Evolutionary conservation across 2,888 invertebrate species (phyloP), one percentile per base, ranked within the genome.

Genomic region (Monoplex corrugatus): DNA sequence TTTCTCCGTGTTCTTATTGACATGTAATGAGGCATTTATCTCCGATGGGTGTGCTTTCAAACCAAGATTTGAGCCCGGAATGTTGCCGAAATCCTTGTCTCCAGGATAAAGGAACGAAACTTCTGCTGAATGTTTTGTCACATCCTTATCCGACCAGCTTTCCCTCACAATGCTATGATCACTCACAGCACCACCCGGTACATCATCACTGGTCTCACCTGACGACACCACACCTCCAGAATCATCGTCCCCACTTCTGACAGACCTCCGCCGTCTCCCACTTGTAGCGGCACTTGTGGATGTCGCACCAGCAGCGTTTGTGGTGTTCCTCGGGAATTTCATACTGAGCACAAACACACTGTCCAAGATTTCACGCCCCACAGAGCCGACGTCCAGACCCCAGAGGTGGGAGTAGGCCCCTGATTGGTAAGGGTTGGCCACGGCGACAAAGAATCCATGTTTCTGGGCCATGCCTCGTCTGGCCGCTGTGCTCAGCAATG

Each of bases 381-480:
- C 32, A 38, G 8, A 28, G 1, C 32, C 44, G 0, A 0, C 28
- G n/a, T 83, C 44, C 28, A 44, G 28, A 16, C 32, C n/a, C 43
- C 50, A 40, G 35, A 83, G n/a, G 78, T 80, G 40, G 78, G 10
- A 19, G 78, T 80, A 35, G 2, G n/a, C 38, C n/a, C 43, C 32
- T 38, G 28, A 19, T 78, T 91, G 78, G 38, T 91, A 90, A 0
- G 91, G 91, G 38, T 43, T 89, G 85, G 82, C 75, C 3, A 72
- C 32, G 78, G 90, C 44, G 23, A 90, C 35, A 50, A 91, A 90
- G 86, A 88, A 90, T 2, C 78, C 88, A 68, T 90, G 91, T 0
- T 38, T 19, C 23, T n/a, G 87, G 8, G 89, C 89, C 91, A 91
- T 82, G 35, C 80, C 72, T 28, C 50, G 63, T 13, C 57, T 23